Conservation (phyloP, 2,797 vertebrate species). For the Phoxinus dragarum region DNA sequence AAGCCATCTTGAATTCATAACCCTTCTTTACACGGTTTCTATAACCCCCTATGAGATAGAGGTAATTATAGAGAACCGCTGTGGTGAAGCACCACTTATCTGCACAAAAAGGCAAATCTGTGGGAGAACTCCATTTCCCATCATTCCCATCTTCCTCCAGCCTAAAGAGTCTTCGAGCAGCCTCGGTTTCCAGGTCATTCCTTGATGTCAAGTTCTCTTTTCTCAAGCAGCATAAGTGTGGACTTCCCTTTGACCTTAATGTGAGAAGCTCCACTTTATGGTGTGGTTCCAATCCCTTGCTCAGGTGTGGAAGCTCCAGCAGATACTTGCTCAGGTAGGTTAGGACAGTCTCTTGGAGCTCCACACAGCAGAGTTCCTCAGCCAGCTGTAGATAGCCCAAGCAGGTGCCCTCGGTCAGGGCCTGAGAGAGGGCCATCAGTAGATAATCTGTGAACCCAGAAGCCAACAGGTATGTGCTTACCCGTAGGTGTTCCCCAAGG, state of each 20-base stretch:
- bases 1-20: constrained; percentile 81
- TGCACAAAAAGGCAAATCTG: constrained; percentile 78
- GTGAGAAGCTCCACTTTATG: constrained; percentile 67
- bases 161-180: constrained; percentile 70
- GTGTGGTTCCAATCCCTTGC: constrained; percentile 58
- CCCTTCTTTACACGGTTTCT: constrained; percentile 71
- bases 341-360: constrained; percentile 73
- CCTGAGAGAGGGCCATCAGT: constrained; percentile 66
- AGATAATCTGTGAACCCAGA: constrained; percentile 75
- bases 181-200: constrained; percentile 68
- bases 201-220: constrained; percentile 79
- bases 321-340: constrained; percentile 77
- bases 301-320: constrained; percentile 75
- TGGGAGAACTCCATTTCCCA: constrained; percentile 69
- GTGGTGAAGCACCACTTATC: constrained; percentile 85
- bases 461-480: constrained; percentile 78
- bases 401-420: constrained; percentile 73
- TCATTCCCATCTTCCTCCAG: constrained; percentile 65
- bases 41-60: constrained; percentile 83
- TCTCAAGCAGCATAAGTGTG: constrained; percentile 74
- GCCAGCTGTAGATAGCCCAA: constrained; percentile 74
- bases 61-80: constrained; percentile 81
- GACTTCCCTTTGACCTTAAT: constrained; percentile 67
- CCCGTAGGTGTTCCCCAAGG: constrained; percentile 73
- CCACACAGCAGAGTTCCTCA: constrained; percentile 73